These are phyloP conservation scores for Incurvaria masculella DNA, from an alignment of 2,888 invertebrate species.

Conservation along the genomic window DNA sequence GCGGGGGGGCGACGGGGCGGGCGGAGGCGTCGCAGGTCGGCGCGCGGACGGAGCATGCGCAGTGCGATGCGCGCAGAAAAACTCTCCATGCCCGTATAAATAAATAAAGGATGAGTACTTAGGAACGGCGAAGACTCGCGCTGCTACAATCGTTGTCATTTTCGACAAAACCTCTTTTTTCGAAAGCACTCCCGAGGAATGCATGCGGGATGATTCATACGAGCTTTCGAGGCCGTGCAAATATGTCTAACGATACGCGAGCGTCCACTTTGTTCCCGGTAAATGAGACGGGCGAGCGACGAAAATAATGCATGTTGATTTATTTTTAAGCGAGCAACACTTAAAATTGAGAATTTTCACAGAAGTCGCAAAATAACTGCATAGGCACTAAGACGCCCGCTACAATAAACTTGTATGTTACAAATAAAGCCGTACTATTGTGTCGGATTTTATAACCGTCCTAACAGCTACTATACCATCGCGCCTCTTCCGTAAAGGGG, in stretches of 20 bases:
- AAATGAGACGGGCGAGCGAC: not conserved
- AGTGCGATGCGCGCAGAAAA: constrained; percentile 17
- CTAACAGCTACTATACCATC: too few relatives aligned
- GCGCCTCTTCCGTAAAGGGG: too few relatives aligned
- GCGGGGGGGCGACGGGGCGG: constrained; percentile 9
- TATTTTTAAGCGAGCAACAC: too few relatives aligned
- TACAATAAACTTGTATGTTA: too few relatives aligned
- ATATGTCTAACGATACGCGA: constrained; percentile 41
- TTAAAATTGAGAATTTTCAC: too few relatives aligned
- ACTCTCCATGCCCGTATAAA: constrained; percentile 53
- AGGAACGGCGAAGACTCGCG: constrained; percentile 22
- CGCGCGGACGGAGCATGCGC: constrained; percentile 37
- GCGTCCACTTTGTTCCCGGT: not conserved
- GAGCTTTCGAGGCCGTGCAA: constrained; percentile 47
- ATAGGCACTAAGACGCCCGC: too few relatives aligned
- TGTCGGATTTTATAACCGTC: too few relatives aligned
- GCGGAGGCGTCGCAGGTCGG: constrained; percentile 14
- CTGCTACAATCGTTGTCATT: constrained; percentile 28
- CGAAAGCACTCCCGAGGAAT: constrained; percentile 36
- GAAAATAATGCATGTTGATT: too few relatives aligned
- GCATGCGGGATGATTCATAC: constrained; percentile 56
- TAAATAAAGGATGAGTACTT: constrained; percentile 54
- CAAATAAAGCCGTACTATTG: too few relatives aligned
- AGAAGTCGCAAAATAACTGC: too few relatives aligned
- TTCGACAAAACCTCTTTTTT: constrained; percentile 54